phyloP scores from a whole-genome alignment of 2,113 vertebrate genomes.

The Haplochromis burtoni region DNA sequence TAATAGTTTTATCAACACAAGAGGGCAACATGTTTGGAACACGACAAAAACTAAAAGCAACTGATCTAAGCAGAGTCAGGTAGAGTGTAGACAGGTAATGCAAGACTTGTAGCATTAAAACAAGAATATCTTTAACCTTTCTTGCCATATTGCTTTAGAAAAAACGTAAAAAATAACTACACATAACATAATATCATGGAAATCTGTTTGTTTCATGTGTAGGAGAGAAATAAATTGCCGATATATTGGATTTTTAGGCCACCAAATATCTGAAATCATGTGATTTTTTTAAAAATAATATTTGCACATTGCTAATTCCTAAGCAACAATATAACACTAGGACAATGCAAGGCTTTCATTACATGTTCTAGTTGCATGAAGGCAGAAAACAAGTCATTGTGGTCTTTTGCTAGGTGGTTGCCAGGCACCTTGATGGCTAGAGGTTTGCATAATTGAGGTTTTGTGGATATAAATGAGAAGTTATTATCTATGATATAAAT shows the following conservation, averaged over 20 bases:
- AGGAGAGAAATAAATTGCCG: rapidly evolving
- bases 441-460: neutral
- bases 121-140: rapidly evolving
- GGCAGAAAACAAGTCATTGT: neutral
- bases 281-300: neutral
- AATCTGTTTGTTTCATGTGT: neutral
- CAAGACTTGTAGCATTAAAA: neutral
- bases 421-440: neutral
- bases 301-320: rapidly evolving
- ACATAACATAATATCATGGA: neutral
- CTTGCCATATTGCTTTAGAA: neutral
- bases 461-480: neutral
- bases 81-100: neutral
- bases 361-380: neutral
- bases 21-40: rapidly evolving
- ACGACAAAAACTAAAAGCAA: neutral
- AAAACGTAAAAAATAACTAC: rapidly evolving
- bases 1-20: rapidly evolving
- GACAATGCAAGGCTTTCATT: neutral
- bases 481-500: neutral
- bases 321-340: neutral
- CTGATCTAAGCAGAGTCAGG: neutral
- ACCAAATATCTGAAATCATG: neutral
- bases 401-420: neutral
- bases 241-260: rapidly evolving